Evolutionary conservation across 2,113 vertebrate species (phyloP), one percentile per base, ranked within the genome.

Genomic region (Tetrao urogallus): DNA sequence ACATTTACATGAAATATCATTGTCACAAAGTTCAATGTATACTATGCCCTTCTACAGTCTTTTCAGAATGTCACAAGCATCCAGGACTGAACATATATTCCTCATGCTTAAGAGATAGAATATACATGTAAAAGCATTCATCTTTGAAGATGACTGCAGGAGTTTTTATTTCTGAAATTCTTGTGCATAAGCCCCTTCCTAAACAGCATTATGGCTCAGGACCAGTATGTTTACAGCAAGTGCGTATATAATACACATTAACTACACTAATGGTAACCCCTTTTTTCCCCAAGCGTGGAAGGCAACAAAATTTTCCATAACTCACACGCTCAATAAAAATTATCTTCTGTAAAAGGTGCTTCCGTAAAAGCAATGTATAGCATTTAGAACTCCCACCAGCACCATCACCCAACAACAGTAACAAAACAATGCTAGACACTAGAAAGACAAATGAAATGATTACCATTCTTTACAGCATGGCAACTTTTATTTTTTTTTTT

Each of bases 81-180:
- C 82, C 47, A 21, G 8, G 32, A 86, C 36, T 79, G 76, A 95
- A 89, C 47, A 75, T 25, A 76, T 22, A 47, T 67, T 72, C n/a
- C 48, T n/a, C 72, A 76, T 8, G 11, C 52, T 40, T 22, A 63
- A 93, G 80, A 89, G 54, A 42, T 32, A 71, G 43, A 83, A 66
- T 32, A 86, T 58, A 71, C 50, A 58, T 58, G n/a, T 73, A 58
- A 66, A 88, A 90, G 38, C 14, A 83, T 57, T 48, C 42, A 74
- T 88, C 73, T 80, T 47, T 3, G 16, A 94, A 92, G 73, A 60
- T 5, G 91, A 85, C 10, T 40, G 25, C 17, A 30, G 73, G 15
- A 30, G 70, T 32, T 74, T 76, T 90, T 38, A 63, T 87, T 96
- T 89, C 60, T 78, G 28, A 73, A 94, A 82, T 78, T 70, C 64